Evolutionary conservation across 2,797 vertebrate species (phyloP), one percentile per base, ranked within the genome.

Genomic region (Coracias cyanogaster): DNA sequence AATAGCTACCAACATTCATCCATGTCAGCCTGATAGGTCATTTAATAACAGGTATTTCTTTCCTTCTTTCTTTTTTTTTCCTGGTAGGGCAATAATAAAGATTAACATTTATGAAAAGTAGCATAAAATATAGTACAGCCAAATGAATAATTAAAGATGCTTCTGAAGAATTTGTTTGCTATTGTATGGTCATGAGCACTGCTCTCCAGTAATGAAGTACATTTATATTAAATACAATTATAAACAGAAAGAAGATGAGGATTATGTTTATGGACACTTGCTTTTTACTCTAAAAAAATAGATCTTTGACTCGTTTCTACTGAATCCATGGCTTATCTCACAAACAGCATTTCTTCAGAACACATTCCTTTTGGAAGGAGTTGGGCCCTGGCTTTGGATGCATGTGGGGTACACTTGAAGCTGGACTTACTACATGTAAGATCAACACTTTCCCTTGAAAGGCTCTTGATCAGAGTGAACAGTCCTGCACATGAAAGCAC

Each of bases 71-170:
- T 61, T 62, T 91, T 81, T 89, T 82, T 79, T 87, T 60, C 61
- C 69, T 66, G 69, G 66, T 73, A 90, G 94, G 87, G 97, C 97
- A 97, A 98, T 98, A 98, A 98, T 98, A 98, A 98, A 98, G 97
- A 98, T 98, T 95, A 98, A 98, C 98, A 98, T 97, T 98, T 98
- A 98, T 96, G 97, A 98, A 98, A 98, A 98, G 97, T 96, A 98
- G 95, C 94, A 96, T 97, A 98, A 98, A 98, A 97, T 96, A 98
- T 93, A 97, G 96, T 96, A 84, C 94, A 97, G 89, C 55, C 86
- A 84, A 96, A 98, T 98, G 97, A 98, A 98, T 98, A 98, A 98
- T 98, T 98, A 98, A 98, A 97, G 96, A 97, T 41, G 70, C 95
- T 97, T 97, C 97, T 97, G 97, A 98, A 96, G 97, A 97, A 97